These are phyloP conservation scores for Edolisoma coerulescens DNA, from an alignment of 2,113 vertebrate species.

Conservation along the genomic window DNA sequence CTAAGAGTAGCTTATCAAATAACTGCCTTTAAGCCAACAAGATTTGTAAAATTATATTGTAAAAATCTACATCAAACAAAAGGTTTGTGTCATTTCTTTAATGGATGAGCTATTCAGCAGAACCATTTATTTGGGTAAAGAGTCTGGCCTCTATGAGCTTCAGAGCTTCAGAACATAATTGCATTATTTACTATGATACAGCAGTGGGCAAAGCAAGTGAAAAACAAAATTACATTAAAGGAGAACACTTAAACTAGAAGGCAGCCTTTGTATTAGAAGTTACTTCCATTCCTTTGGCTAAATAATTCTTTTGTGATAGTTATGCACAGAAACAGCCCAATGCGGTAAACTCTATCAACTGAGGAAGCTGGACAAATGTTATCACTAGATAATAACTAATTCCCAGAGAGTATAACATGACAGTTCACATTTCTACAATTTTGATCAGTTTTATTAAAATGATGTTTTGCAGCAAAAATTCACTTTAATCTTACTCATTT, in stretches of 20 bases:
- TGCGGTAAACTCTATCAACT: neutral
- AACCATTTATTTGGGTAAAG: neutral
- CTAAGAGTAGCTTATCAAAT: neutral
- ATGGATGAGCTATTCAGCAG: neutral
- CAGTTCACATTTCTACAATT: neutral
- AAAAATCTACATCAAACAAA: neutral
- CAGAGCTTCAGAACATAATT: neutral
- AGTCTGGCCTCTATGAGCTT: neutral
- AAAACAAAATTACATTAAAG: neutral
- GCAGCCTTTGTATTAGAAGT: neutral
- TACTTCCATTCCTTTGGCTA: neutral
- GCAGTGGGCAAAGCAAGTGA: neutral
- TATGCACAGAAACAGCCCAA: neutral
- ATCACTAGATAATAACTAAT: neutral
- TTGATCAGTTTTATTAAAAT: neutral
- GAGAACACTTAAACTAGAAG: neutral
- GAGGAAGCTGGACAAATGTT: neutral
- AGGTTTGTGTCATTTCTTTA: neutral
- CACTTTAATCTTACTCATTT: neutral
- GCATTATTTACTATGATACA: neutral
- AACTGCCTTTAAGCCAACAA: neutral
- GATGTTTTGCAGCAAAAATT: neutral
- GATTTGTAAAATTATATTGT: neutral
- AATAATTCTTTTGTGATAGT: neutral
- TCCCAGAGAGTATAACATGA: neutral